phyloP scores from a whole-genome alignment of 2,888 invertebrate genomes.

The Orchesella flavescens region DNA sequence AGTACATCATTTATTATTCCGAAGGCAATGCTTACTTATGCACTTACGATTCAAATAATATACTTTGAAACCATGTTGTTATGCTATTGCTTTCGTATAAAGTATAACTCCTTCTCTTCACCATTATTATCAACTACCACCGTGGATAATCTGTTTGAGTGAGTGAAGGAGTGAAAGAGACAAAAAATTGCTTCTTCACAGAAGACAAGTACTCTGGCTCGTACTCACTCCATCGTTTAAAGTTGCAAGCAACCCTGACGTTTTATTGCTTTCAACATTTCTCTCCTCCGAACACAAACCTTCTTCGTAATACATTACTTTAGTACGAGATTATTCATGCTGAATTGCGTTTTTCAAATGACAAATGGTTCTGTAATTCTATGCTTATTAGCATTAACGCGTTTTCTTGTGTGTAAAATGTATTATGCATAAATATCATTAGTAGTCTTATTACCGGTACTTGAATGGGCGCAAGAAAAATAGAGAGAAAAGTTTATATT shows the following conservation, averaged over 20 bases:
- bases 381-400: slow-evolving; percentile 60
- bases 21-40: background rate
- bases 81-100: no score
- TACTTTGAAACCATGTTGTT: no score
- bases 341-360: slow-evolving; percentile 60
- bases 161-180: background rate
- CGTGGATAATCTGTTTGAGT: slow-evolving; percentile 2
- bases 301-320: slow-evolving; percentile 6
- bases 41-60: no score
- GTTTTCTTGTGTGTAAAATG: slow-evolving; percentile 43
- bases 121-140: background rate
- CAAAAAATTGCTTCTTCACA: slow-evolving; percentile 33
- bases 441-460: slow-evolving; percentile 11
- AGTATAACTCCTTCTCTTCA: no score
- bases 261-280: slow-evolving; percentile 50
- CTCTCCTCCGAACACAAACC: slow-evolving; percentile 19
- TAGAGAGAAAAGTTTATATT: background rate
- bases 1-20: slow-evolving; percentile 13
- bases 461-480: background rate
- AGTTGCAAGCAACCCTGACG: slow-evolving; percentile 49
- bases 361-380: slow-evolving; percentile 61
- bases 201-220: background rate
- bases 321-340: slow-evolving; percentile 53
- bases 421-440: slow-evolving; percentile 45
- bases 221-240: slow-evolving; percentile 9